A percentile compares a stretch with the other conserved stretches of the same genome.
These are phyloP conservation scores for Tapirus terrestris DNA, from an alignment of 2,113 vertebrate species.

Conservation along the genomic window DNA sequence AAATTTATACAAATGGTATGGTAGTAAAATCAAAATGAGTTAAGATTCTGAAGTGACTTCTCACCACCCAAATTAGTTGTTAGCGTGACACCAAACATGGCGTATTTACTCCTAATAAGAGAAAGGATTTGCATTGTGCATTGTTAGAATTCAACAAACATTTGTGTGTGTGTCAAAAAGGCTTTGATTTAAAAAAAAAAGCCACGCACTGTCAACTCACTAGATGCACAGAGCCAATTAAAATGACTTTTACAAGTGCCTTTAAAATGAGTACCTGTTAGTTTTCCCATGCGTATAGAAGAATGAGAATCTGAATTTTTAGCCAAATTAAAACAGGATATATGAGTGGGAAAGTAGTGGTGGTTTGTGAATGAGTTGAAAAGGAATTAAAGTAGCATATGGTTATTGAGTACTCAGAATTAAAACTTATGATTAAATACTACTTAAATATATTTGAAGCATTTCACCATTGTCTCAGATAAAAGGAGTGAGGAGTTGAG, in stretches of 20 bases:
- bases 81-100: slow-evolving; percentile 63
- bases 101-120: slow-evolving; percentile 65
- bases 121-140: slow-evolving; percentile 67
- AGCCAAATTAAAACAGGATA: not conserved
- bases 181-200: slow-evolving; percentile 25
- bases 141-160: slow-evolving; percentile 61
- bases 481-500: not conserved
- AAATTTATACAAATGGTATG: slow-evolving; percentile 4
- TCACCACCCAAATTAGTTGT: slow-evolving; percentile 56
- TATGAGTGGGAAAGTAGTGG: not conserved
- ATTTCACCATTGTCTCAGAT: not conserved
- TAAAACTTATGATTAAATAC: slow-evolving; percentile 9
- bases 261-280: not conserved
- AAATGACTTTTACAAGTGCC: slow-evolving; percentile 40
- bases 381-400: not conserved
- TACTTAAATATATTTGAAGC: slow-evolving; percentile 19
- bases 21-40: slow-evolving; percentile 36
- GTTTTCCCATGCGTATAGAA: not conserved
- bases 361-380: not conserved
- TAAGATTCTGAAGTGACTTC: slow-evolving; percentile 25
- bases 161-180: slow-evolving; percentile 46
- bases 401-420: not conserved
- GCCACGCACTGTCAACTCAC: not conserved
- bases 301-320: slow-evolving; percentile 14
- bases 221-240: slow-evolving; percentile 16